A percentile compares a stretch with the other conserved stretches of the same genome.
Evolutionary conservation across 1,140 invertebrate genomes (phyloP).

Genomic region (Chionoecetes opilio): DNA sequence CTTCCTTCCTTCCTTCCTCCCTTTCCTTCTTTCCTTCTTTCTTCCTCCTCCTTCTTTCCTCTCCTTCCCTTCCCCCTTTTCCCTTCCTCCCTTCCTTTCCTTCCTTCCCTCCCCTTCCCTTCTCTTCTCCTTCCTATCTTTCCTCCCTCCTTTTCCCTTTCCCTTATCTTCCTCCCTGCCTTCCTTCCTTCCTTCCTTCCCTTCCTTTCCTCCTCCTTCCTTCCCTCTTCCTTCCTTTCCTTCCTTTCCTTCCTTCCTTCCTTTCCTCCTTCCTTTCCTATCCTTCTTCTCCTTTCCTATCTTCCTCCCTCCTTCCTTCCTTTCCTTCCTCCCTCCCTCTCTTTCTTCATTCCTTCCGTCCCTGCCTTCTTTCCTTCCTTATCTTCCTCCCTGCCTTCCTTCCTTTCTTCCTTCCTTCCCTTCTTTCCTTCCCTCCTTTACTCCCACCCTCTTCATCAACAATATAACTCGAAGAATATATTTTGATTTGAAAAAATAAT

Average conservation of each 20-base stretch:
- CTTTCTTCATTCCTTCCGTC: neutral
- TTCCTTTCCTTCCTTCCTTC: neutral
- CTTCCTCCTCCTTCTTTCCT: neutral
- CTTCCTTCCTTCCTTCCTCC: neutral
- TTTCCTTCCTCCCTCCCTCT: neutral
- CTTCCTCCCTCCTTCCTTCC: neutral
- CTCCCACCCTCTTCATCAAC: too few species aligned
- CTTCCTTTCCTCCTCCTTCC: neutral
- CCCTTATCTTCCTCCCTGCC: neutral
- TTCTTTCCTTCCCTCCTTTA: neutral
- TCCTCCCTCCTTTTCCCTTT: neutral
- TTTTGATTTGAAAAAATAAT: too few species aligned
- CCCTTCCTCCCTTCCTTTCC: neutral
- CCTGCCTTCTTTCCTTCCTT: neutral
- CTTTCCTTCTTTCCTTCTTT: neutral
- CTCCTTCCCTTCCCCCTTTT: neutral
- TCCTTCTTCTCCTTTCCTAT: neutral
- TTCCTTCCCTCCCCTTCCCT: neutral
- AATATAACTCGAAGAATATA: too few species aligned
- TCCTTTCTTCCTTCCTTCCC: neutral
- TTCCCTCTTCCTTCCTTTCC: neutral
- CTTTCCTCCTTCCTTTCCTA: neutral
- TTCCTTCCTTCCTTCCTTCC: neutral
- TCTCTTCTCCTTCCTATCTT: neutral
- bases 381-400: neutral